Percentiles rank a stretch among this genome's conserved stretches.
These are phyloP conservation scores for Drosophila hamatofila DNA, from an alignment of 2,888 invertebrate species.

Conservation along the genomic window DNA sequence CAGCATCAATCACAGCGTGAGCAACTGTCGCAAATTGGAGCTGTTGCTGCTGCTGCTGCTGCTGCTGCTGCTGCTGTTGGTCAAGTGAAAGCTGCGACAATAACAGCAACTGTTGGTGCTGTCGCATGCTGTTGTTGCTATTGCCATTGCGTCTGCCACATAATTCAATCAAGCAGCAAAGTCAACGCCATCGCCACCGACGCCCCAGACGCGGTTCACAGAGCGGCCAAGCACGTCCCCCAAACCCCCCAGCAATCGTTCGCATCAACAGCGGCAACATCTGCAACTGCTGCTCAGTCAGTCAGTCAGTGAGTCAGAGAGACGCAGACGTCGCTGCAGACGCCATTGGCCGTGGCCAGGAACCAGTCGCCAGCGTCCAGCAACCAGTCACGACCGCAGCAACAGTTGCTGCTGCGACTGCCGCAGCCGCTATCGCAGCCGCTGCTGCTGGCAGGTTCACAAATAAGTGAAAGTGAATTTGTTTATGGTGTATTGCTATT, in stretches of 20 bases:
- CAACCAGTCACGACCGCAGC: slow-evolving; percentile 54
- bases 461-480: slow-evolving; percentile 79
- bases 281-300: slow-evolving; percentile 37
- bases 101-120: slow-evolving; percentile 22
- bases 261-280: slow-evolving; percentile 5
- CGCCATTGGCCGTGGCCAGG: slow-evolving; percentile 62
- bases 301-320: slow-evolving; percentile 72
- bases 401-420: slow-evolving; percentile 24
- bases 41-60: slow-evolving; percentile 35
- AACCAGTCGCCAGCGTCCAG: slow-evolving; percentile 48
- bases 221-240: slow-evolving; percentile 6
- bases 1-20: slow-evolving; percentile 63
- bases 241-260: neutral
- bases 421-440: neutral
- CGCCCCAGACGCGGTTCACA: slow-evolving; percentile 41
- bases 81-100: slow-evolving; percentile 52
- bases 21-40: slow-evolving; percentile 67
- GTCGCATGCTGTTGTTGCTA: slow-evolving; percentile 16
- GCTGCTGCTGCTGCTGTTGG: slow-evolving; percentile 26
- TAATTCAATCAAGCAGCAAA: slow-evolving; percentile 64
- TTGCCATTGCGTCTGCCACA: slow-evolving; percentile 48
- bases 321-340: slow-evolving; percentile 26
- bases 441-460: slow-evolving; percentile 59
- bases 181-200: slow-evolving; percentile 44
- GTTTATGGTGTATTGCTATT: slow-evolving; percentile 76